Evolutionary conservation across 2,113 vertebrate genomes (phyloP).

Genomic region (Pteruthius melanotis): DNA sequence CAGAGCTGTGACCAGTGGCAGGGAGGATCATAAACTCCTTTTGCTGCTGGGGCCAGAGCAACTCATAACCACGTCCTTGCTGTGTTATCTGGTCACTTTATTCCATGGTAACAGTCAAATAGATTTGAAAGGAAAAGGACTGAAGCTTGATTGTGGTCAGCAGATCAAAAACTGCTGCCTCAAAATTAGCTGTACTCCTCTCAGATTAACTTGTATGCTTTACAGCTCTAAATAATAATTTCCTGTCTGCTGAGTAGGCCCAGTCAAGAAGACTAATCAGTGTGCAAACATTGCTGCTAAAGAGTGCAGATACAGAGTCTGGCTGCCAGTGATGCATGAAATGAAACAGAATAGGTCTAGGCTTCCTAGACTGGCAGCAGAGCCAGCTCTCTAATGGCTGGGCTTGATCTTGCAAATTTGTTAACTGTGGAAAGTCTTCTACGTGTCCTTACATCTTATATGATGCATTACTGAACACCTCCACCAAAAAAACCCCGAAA

Average conservation of each 20-base stretch:
- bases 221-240: slow-evolving; percentile 34
- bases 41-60: not conserved
- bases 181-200: not conserved
- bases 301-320: not conserved
- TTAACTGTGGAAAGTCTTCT: not conserved
- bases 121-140: not conserved
- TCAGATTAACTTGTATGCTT: slow-evolving; percentile 20
- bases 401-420: not conserved
- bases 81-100: not conserved
- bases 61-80: rapidly evolving
- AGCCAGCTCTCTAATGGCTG: not conserved
- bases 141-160: not conserved
- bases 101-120: rapidly evolving
- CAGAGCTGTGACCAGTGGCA: not conserved
- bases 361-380: not conserved
- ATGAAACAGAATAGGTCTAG: not conserved
- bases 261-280: slow-evolving; percentile 36
- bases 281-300: not conserved
- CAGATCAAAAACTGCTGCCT: slow-evolving; percentile 7
- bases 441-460: not conserved
- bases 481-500: not conserved
- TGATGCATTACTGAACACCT: not conserved
- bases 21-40: not conserved
- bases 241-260: slow-evolving; percentile 17
- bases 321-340: slow-evolving; percentile 18